A percentile compares a stretch with the other conserved stretches of the same genome.
phyloP scores from a whole-genome alignment of 30 jellyfish, hydroid and myxozoan species.

The Chrysaora quinquecirrha region DNA sequence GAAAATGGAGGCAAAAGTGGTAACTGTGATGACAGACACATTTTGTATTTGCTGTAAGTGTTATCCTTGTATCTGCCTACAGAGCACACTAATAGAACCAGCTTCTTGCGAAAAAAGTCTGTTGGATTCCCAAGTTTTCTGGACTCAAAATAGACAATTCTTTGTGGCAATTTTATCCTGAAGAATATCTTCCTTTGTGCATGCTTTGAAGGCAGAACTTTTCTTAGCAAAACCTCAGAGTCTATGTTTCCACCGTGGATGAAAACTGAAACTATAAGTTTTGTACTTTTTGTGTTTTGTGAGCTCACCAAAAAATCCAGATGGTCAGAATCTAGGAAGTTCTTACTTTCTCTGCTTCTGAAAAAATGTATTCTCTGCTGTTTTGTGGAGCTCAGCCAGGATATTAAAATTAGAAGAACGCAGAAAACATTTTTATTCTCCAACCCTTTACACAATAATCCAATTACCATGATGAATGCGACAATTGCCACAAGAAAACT shows the following conservation, averaged over 20 bases:
- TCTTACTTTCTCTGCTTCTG: neutral
- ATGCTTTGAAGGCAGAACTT: neutral
- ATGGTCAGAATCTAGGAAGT: neutral
- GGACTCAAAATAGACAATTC: neutral
- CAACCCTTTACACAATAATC: too few species aligned
- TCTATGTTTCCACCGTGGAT: neutral
- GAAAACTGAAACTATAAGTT: neutral
- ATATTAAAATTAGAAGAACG: too few species aligned
- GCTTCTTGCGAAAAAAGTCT: neutral
- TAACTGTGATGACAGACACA: neutral
- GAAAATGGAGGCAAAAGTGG: neutral
- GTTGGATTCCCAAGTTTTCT: conserved; percentile 3
- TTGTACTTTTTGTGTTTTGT: neutral
- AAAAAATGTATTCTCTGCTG: neutral
- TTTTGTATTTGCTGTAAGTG: neutral
- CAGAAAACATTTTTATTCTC: too few species aligned
- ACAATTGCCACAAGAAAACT: too few species aligned
- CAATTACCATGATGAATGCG: too few species aligned
- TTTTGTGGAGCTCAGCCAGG: neutral
- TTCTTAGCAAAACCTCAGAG: neutral
- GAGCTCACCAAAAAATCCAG: neutral
- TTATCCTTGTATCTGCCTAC: neutral
- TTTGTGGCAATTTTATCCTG: neutral
- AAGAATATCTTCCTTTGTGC: neutral
- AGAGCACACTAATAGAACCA: neutral